Percentiles rank a stretch among this genome's conserved stretches.
These are phyloP conservation scores for Drosophila prostipennis DNA, from an alignment of 2,888 invertebrate species.

Conservation along the genomic window DNA sequence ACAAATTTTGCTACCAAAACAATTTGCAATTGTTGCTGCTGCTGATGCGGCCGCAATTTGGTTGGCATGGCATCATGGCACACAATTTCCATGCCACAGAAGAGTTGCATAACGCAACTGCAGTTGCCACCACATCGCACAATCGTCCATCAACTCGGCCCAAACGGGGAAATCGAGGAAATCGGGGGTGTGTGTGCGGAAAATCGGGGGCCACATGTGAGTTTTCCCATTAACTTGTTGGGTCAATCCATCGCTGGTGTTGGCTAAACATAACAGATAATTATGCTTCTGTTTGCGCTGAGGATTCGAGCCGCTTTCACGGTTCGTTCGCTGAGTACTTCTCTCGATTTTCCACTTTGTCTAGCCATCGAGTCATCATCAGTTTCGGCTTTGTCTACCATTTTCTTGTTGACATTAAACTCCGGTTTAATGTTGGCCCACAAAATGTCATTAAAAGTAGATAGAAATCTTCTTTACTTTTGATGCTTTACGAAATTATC, in stretches of 20 bases:
- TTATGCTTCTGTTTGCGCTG: constrained; percentile 34
- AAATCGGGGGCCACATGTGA: constrained; percentile 37
- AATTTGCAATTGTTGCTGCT: constrained; percentile 76
- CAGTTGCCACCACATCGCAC: constrained; percentile 52
- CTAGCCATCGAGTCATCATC: constrained; percentile 9
- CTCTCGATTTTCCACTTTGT: constrained; percentile 15
- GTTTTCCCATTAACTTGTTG: constrained; percentile 70
- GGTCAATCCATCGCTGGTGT: constrained; percentile 55
- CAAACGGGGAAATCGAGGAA: neutral
- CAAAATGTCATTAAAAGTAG: constrained; percentile 45
- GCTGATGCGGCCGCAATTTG: constrained; percentile 47
- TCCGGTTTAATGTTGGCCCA: constrained; percentile 15
- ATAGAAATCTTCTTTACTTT: constrained; percentile 44
- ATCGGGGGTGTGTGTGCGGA: neutral
- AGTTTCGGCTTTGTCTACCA: neutral
- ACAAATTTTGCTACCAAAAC: constrained; percentile 63
- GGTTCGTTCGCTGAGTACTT: constrained; percentile 20
- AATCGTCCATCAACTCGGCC: constrained; percentile 28
- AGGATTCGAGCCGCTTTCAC: constrained; percentile 40
- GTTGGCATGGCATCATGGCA: constrained; percentile 52
- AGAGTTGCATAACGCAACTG: constrained; percentile 58
- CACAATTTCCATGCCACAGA: constrained; percentile 49
- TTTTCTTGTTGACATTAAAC: constrained; percentile 25
- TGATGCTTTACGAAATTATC: constrained; percentile 46
- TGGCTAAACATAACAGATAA: constrained; percentile 36